These are phyloP conservation scores for Perccottus glenii DNA, from an alignment of 2,113 vertebrate genomes.

Conservation along the genomic window DNA sequence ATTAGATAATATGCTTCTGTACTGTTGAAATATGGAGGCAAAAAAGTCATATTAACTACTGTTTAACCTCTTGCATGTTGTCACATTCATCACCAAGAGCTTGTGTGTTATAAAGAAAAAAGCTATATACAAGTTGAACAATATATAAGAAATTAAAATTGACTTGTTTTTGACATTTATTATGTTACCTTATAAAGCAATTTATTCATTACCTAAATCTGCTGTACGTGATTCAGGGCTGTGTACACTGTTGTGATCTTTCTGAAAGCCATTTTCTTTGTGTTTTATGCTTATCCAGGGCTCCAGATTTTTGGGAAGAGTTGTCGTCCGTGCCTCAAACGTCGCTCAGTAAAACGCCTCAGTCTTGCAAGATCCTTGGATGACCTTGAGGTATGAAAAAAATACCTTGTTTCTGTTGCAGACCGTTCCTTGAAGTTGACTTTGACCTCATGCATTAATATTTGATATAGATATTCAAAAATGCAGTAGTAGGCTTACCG, in stretches of 20 bases:
- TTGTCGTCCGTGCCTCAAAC: constrained; percentile 79
- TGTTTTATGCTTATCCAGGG: constrained; percentile 67
- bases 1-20: not conserved
- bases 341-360: constrained; percentile 85
- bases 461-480: not conserved
- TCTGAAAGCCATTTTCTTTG: not conserved
- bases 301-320: constrained; percentile 81
- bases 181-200: not conserved
- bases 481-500: not conserved
- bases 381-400: constrained; percentile 86
- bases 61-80: not conserved
- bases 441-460: not conserved
- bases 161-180: not conserved
- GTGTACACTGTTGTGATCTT: not conserved
- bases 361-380: constrained; percentile 92
- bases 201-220: not conserved
- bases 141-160: not conserved
- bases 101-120: not conserved
- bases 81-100: not conserved
- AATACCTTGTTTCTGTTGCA: not conserved
- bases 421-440: not conserved
- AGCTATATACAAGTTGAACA: not conserved
- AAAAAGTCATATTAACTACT: not conserved
- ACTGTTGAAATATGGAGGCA: not conserved
- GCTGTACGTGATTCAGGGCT: not conserved